A percentile compares a stretch with the other conserved stretches of the same genome.
These are phyloP conservation scores for Ammodytes marinus DNA, from an alignment of 2,113 vertebrate genomes.

Conservation along the genomic window DNA sequence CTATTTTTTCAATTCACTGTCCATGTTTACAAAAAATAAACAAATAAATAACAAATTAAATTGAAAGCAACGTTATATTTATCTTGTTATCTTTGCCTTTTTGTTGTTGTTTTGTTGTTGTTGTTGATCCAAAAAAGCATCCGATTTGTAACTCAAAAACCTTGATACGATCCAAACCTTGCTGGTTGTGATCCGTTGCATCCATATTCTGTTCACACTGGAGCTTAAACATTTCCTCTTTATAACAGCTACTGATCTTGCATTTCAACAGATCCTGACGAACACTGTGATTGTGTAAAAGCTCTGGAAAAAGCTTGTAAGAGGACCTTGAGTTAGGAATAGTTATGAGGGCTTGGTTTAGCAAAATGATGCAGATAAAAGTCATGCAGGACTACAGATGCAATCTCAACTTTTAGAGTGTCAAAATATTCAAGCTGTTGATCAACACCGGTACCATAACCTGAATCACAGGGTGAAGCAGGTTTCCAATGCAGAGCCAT, in stretches of 20 bases:
- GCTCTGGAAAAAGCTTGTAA: neutral
- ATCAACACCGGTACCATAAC: constrained; percentile 1
- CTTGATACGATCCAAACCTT: too few relatives aligned
- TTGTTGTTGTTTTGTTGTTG: too few relatives aligned
- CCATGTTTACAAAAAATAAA: too few relatives aligned
- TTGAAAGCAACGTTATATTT: too few relatives aligned
- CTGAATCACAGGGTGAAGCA: constrained; percentile 24
- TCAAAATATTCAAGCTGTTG: constrained; percentile 15
- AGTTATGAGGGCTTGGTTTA: neutral
- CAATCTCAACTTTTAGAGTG: constrained; percentile 1
- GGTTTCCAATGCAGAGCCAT: constrained; percentile 24
- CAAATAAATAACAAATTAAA: too few relatives aligned
- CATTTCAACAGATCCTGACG: neutral
- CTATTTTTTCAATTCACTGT: too few relatives aligned
- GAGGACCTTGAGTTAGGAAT: neutral
- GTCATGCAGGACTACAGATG: neutral
- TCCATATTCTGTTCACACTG: too few relatives aligned
- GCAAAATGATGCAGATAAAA: constrained; percentile 1
- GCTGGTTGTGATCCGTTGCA: too few relatives aligned
- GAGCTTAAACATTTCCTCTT: neutral
- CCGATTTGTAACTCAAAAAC: too few relatives aligned
- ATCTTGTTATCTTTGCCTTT: too few relatives aligned
- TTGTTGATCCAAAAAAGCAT: too few relatives aligned
- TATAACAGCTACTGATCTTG: neutral
- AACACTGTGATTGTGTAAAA: neutral